Evolutionary conservation across 1,140 invertebrate genomes (phyloP), one percentile per base, ranked within the genome.

Genomic region (Polypedilum pembai): DNA sequence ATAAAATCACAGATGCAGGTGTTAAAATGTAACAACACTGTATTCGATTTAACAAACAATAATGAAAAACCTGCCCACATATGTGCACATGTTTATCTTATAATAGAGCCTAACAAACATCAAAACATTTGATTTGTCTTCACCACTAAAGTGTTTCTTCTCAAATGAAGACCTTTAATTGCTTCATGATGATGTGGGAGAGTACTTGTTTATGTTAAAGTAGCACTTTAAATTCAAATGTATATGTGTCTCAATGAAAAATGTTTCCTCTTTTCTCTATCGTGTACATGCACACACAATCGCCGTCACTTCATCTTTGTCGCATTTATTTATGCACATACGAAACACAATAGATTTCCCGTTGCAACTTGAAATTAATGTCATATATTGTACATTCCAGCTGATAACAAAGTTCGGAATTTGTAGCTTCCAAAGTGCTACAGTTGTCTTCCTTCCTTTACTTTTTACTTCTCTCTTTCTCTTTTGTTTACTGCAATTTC

Each of bases 341-440:
- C 45, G 12, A 8, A 56, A 69, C 17, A 69, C 17, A 69, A 69
- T 69, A 69, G 65, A 69, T 69, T 69, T 69, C 20, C 65, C 65
- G 17, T 69, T 69, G 17, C 17, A 33, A 33, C 18, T 69, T 18
- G 12, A 69, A 20, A 69, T 69, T 69, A 69, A 69, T 69, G 65
- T 69, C 65, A 20, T 69, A 18, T 21, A 20, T 18, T 69, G 18
- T 69, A 5, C 65, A 18, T 21, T 56, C 4, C n/a, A 56, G 45
- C 45, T 56, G 45, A 56, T 56, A 56, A 56, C 45, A n/a, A 33
- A 33, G 2, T 33, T 33, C n/a, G 45, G 45, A 56, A 15, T 12
- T 56, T 8, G 12, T 15, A 33, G 24, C 24, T 3, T 33, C 24
- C 12, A 56, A 56, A 56, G 45, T 56, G 45, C 45, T 56, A 56